These are phyloP conservation scores for Drosophila helvetica DNA, from an alignment of 2,888 invertebrate species.

Conservation along the genomic window DNA sequence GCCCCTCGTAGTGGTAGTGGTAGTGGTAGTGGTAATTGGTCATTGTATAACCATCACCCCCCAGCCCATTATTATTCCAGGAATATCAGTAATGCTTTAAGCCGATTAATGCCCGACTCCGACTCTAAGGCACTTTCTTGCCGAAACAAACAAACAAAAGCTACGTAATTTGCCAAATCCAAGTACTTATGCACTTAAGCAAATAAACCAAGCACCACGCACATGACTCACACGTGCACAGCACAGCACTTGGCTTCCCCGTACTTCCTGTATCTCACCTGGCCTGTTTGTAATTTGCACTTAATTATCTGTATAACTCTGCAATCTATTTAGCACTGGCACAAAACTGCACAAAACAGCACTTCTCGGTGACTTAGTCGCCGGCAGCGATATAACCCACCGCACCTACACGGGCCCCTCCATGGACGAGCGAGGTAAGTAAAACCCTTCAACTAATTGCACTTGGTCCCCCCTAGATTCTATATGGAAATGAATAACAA, in stretches of 20 bases:
- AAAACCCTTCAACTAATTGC: conserved; percentile 16
- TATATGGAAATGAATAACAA: background rate
- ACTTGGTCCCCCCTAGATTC: background rate
- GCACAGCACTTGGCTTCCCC: conserved; percentile 7
- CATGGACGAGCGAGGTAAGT: conserved; percentile 82
- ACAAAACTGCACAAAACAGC: conserved; percentile 80
- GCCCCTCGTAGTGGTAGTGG: conserved; percentile 6
- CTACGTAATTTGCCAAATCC: conserved; percentile 42
- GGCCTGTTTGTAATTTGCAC: conserved; percentile 39
- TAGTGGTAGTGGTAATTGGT: conserved; percentile 28
- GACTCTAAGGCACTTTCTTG: conserved; percentile 51
- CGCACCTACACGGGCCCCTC: conserved; percentile 71
- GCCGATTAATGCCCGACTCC: conserved; percentile 66
- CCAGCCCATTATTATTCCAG: background rate
- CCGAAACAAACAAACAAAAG: conserved; percentile 37
- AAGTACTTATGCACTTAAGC: conserved; percentile 30
- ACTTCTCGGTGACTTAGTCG: conserved; percentile 76
- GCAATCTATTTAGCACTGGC: conserved; percentile 77
- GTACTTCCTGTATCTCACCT: conserved; percentile 22
- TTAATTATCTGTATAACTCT: conserved; percentile 43
- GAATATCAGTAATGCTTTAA: conserved; percentile 54
- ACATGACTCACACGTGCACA: conserved; percentile 16
- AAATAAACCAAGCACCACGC: conserved; percentile 15
- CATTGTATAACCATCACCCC: conserved; percentile 4
- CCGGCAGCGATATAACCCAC: conserved; percentile 80